Evolutionary conservation across 2,888 invertebrate species (phyloP).

Genomic region (Podabrus alpinus): DNA sequence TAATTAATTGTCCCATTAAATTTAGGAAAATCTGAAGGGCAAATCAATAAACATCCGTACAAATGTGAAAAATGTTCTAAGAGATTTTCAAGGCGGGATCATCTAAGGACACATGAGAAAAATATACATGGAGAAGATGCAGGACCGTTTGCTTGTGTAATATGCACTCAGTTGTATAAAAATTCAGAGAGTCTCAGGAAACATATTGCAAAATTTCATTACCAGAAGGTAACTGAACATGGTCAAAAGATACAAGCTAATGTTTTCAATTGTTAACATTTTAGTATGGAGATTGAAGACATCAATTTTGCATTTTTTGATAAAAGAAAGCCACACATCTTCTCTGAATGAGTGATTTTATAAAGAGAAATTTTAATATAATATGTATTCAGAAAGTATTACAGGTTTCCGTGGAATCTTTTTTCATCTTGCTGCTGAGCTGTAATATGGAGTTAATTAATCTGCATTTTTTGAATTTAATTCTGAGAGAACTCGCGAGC

Average conservation of each 20-base stretch:
- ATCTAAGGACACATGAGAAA: constrained; percentile 56
- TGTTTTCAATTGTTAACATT: constrained; percentile 2
- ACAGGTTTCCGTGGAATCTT: not conserved
- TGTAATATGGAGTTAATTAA: too few species aligned
- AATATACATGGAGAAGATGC: constrained; percentile 57
- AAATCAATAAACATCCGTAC: constrained; percentile 43
- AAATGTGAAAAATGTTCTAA: constrained; percentile 54
- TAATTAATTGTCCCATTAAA: constrained; percentile 39
- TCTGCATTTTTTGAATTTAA: too few species aligned
- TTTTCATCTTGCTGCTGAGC: too few species aligned
- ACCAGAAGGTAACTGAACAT: constrained; percentile 30
- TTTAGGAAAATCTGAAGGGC: constrained; percentile 48
- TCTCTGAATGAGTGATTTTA: not conserved
- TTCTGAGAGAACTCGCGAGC: too few species aligned
- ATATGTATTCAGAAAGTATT: not conserved
- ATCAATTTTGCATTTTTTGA: not conserved
- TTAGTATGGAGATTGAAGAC: not conserved
- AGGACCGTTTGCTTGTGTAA: constrained; percentile 55
- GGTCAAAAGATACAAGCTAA: constrained; percentile 23
- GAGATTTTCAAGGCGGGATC: constrained; percentile 54
- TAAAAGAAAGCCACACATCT: not conserved
- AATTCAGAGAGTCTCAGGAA: constrained; percentile 56
- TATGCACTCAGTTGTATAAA: constrained; percentile 56
- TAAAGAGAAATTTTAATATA: not conserved
- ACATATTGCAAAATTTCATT: constrained; percentile 56